Percentiles rank a stretch among this genome's conserved stretches.
These are phyloP conservation scores for Cherax quadricarinatus DNA, from an alignment of 1,140 invertebrate species.

Conservation along the genomic window DNA sequence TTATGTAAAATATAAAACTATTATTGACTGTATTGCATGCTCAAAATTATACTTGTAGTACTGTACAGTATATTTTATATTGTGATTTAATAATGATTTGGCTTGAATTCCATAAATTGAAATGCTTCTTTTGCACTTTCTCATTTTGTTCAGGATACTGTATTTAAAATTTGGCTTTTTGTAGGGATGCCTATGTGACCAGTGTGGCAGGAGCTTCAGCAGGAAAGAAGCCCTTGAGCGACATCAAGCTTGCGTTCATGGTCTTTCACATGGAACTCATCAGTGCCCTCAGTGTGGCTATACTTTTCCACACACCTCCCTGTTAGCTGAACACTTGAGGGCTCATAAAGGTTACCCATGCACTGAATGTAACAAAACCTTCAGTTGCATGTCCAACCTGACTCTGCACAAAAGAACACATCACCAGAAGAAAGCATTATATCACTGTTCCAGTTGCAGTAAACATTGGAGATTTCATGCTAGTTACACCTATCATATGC, in stretches of 20 bases:
- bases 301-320: constrained; percentile 54
- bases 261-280: constrained; percentile 43
- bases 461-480: constrained; percentile 56
- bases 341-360: constrained; percentile 33
- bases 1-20: too few species aligned
- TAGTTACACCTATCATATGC: constrained; percentile 63
- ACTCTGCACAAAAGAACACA: constrained; percentile 37
- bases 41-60: too few species aligned
- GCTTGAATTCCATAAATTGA: too few species aligned
- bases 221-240: constrained; percentile 56
- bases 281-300: constrained; percentile 52
- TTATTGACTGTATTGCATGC: too few species aligned
- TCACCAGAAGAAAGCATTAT: constrained; percentile 32
- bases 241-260: constrained; percentile 48
- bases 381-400: constrained; percentile 59
- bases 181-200: constrained; percentile 47
- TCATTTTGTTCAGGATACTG: background rate
- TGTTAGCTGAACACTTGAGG: constrained; percentile 57
- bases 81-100: too few species aligned
- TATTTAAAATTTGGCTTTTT: background rate
- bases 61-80: too few species aligned
- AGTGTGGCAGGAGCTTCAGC: constrained; percentile 56
- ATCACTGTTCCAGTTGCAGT: constrained; percentile 39
- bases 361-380: constrained; percentile 18
- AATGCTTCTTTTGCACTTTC: too few species aligned